Conservation (phyloP, 2,888 invertebrate species). For the Chironomus riparius region DNA sequence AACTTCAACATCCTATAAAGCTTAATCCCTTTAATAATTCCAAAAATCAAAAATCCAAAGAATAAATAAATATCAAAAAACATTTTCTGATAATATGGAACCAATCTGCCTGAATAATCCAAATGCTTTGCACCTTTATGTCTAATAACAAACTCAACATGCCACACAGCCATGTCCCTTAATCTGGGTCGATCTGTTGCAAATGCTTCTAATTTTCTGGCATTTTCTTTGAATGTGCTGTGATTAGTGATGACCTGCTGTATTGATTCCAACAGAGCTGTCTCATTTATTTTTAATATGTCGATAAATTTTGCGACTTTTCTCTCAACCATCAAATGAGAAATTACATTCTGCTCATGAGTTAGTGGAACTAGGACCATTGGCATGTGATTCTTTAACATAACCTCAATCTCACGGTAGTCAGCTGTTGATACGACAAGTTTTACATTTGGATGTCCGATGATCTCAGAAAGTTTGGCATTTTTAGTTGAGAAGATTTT, state of each 20-base stretch:
- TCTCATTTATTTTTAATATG: conserved; percentile 35
- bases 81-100: conserved; percentile 19
- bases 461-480: too few species aligned
- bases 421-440: background rate
- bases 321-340: background rate
- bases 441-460: background rate
- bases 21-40: too few species aligned
- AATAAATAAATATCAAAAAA: background rate
- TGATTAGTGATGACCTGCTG: background rate
- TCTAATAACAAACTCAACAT: conserved; percentile 11
- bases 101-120: background rate
- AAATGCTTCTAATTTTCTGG: background rate
- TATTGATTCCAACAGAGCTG: conserved; percentile 33
- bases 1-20: too few species aligned
- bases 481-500: too few species aligned
- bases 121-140: conserved; percentile 14
- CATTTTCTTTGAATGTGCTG: background rate
- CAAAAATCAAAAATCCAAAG: background rate
- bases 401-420: background rate
- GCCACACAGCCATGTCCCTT: background rate
- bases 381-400: background rate
- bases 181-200: background rate
- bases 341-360: background rate
- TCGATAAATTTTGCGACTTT: conserved; percentile 38
- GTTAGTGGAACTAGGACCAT: background rate